phyloP scores from a whole-genome alignment of 2,888 invertebrate species.

The Hybos culiciformis region DNA sequence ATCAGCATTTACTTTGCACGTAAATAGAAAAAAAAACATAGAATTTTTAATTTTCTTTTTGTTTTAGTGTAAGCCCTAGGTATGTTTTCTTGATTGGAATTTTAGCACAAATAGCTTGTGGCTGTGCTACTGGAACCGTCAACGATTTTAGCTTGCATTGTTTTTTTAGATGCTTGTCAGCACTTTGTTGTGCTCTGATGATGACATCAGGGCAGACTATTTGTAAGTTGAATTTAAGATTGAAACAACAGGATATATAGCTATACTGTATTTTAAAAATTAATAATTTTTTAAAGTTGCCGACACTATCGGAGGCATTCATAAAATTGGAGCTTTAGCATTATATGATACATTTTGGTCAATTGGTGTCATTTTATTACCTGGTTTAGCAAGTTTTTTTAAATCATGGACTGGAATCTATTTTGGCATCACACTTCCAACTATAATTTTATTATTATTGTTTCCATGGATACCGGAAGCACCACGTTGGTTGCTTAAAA shows the following conservation, averaged over 20 bases:
- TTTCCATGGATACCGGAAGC: slow-evolving; percentile 37
- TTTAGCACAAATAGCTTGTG: slow-evolving; percentile 31
- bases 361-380: slow-evolving; percentile 34
- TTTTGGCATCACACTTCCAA: slow-evolving; percentile 36
- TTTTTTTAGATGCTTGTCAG: slow-evolving; percentile 33
- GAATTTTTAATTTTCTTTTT: background rate
- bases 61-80: slow-evolving; percentile 30
- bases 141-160: slow-evolving; percentile 33
- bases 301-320: slow-evolving; percentile 34
- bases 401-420: slow-evolving; percentile 35
- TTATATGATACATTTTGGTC: slow-evolving; percentile 38
- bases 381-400: slow-evolving; percentile 31
- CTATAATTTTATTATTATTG: slow-evolving; percentile 29
- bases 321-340: slow-evolving; percentile 30
- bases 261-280: background rate
- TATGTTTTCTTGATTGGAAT: slow-evolving; percentile 33
- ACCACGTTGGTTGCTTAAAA: slow-evolving; percentile 35
- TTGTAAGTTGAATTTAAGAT: slow-evolving; percentile 24
- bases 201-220: slow-evolving; percentile 36
- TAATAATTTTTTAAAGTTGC: slow-evolving; percentile 23
- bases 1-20: too few species aligned
- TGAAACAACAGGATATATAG: background rate
- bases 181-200: slow-evolving; percentile 36
- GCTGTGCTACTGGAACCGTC: slow-evolving; percentile 33
- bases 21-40: background rate